Percentiles rank a stretch among this genome's conserved stretches.
Evolutionary conservation across 2,113 vertebrate species (phyloP).

Genomic region (Callipepla squamata): DNA sequence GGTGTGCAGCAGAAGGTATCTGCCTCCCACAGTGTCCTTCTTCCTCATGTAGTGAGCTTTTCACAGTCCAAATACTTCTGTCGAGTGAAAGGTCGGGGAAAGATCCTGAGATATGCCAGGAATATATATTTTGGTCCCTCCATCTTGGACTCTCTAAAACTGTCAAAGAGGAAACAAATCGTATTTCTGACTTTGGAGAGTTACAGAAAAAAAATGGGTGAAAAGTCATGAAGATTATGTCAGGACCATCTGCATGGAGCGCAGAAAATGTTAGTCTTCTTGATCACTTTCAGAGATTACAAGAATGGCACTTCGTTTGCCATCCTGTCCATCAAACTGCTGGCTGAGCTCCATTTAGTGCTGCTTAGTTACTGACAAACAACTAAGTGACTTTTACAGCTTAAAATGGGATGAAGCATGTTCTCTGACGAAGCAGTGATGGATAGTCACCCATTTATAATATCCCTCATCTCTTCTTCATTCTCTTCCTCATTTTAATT

Average conservation of each 20-base stretch:
- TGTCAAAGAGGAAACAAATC: neutral
- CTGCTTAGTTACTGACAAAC: conserved; percentile 8
- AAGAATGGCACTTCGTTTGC: neutral
- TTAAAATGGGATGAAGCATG: neutral
- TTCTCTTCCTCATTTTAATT: neutral
- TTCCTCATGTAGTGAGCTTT: neutral
- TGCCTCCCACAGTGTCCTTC: neutral
- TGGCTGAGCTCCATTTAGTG: neutral
- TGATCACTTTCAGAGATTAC: neutral
- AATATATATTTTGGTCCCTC: neutral
- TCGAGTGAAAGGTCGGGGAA: neutral
- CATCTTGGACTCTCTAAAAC: neutral
- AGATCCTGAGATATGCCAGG: neutral
- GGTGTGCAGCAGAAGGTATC: neutral
- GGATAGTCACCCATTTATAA: neutral
- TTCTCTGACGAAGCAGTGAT: neutral
- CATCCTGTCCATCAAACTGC: neutral
- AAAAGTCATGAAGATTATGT: neutral
- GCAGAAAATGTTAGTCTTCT: neutral
- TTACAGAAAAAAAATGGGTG: neutral
- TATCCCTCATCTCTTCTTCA: neutral
- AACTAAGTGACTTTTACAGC: neutral
- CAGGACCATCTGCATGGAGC: neutral
- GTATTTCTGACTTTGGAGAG: neutral
- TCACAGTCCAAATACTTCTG: neutral